Percentiles rank a stretch among this genome's conserved stretches.
Conservation (phyloP, 2,888 invertebrate genomes). For the Agrotis clavis region DNA sequence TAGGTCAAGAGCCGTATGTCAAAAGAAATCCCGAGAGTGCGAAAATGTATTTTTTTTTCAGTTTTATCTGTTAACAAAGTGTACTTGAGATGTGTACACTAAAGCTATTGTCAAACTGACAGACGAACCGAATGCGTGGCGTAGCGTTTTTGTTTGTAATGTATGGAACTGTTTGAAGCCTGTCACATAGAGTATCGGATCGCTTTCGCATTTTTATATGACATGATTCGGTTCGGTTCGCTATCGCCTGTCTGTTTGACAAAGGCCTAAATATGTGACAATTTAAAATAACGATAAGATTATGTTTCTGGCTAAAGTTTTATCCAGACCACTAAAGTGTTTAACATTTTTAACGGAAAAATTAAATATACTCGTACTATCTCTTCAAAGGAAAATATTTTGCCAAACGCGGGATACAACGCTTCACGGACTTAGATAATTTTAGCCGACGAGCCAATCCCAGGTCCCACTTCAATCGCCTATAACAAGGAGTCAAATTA, state of each 20-base stretch:
- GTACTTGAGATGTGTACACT: conserved; percentile 33
- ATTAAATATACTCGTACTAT: not conserved
- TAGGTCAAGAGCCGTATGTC: conserved; percentile 55
- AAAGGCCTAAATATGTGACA: conserved; percentile 24
- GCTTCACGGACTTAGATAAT: conserved; percentile 29
- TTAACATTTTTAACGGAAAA: not conserved
- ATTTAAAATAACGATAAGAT: not conserved
- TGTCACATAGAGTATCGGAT: too few relatives aligned
- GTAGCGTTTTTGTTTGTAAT: too few relatives aligned
- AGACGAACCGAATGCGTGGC: too few relatives aligned
- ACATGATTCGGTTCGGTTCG: too few relatives aligned
- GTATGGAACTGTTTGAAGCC: too few relatives aligned
- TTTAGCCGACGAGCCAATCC: conserved; percentile 52
- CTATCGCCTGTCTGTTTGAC: too few relatives aligned
- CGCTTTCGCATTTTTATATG: too few relatives aligned
- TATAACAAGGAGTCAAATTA: conserved; percentile 75
- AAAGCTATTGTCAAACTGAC: too few relatives aligned
- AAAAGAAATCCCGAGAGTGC: conserved; percentile 31
- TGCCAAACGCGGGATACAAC: conserved; percentile 10
- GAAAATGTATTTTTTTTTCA: conserved; percentile 38
- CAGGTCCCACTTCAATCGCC: conserved; percentile 61
- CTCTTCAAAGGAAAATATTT: conserved; percentile 6
- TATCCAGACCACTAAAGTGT: not conserved
- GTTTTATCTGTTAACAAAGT: conserved; percentile 47
- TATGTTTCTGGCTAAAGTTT: too few relatives aligned